A percentile compares a stretch with the other conserved stretches of the same genome.
phyloP scores from a whole-genome alignment of 1,140 invertebrate genomes.

The Drosophila kikkawai region DNA sequence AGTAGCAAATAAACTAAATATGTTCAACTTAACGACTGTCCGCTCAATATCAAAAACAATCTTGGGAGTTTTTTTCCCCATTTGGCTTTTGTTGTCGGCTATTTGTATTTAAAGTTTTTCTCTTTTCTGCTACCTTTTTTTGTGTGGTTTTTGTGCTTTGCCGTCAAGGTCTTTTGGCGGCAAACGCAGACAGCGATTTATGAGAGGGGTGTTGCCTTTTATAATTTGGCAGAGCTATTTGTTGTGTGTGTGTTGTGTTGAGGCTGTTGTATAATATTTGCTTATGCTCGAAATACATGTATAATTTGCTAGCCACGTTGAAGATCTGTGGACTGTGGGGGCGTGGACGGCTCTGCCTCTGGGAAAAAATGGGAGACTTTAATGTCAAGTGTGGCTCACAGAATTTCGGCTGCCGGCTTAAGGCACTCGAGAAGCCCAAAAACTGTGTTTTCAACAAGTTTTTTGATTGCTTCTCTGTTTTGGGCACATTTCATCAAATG shows the following conservation, averaged over 20 bases:
- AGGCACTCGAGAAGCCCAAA: constrained; percentile 39
- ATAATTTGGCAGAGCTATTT: constrained; percentile 49
- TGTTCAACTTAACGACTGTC: constrained; percentile 35
- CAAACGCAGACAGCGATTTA: constrained; percentile 51
- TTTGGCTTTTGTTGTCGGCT: constrained; percentile 30
- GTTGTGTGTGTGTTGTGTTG: constrained; percentile 19
- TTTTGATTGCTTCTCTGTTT: constrained; percentile 49
- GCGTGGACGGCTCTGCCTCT: constrained; percentile 39
- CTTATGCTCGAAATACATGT: constrained; percentile 36
- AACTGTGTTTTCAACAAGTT: constrained; percentile 50
- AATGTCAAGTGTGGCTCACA: constrained; percentile 65
- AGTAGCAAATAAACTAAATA: constrained; percentile 23
- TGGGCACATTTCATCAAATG: constrained; percentile 47
- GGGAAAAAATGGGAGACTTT: constrained; percentile 44
- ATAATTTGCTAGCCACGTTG: constrained; percentile 49
- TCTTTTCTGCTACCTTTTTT: constrained; percentile 11
- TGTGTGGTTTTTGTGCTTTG: constrained; percentile 14
- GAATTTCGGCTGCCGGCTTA: constrained; percentile 19
- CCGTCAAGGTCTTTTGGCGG: constrained; percentile 55
- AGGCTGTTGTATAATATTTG: constrained; percentile 57
- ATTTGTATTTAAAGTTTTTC: constrained; percentile 31
- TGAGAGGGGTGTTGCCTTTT: constrained; percentile 57
- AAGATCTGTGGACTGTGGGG: constrained; percentile 42
- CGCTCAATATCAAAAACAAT: constrained; percentile 48
- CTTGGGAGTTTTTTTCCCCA: constrained; percentile 39